Evolutionary conservation across 2,888 invertebrate genomes (phyloP).

Genomic region (Trachelus stipa): DNA sequence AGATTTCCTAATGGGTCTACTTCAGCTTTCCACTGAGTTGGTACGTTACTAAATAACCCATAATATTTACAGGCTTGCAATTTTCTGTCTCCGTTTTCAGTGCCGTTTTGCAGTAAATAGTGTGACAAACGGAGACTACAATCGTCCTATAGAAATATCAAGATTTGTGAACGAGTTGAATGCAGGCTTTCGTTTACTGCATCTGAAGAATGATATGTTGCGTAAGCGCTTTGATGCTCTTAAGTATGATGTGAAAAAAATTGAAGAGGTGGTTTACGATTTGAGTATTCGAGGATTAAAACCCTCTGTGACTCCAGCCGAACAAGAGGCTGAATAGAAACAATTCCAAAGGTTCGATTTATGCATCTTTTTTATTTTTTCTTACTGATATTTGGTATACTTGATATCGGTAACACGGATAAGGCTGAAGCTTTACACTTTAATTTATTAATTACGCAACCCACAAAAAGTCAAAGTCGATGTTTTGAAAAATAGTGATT

Average conservation of each 20-base stretch:
- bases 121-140: constrained; percentile 86
- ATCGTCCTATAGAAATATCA: constrained; percentile 84
- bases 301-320: constrained; percentile 52
- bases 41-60: constrained; percentile 67
- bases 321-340: neutral
- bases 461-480: neutral
- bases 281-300: constrained; percentile 83
- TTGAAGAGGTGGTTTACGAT: constrained; percentile 92
- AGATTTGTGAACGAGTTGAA: constrained; percentile 88
- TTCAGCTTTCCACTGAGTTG: constrained; percentile 87
- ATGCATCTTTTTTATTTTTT: neutral
- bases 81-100: constrained; percentile 62
- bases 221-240: constrained; percentile 88
- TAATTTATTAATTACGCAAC: neutral
- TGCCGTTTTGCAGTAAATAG: constrained; percentile 86
- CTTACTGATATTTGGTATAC: neutral
- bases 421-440: neutral
- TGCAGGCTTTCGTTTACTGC: constrained; percentile 89
- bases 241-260: constrained; percentile 93
- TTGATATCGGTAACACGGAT: neutral
- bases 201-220: constrained; percentile 89
- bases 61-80: neutral
- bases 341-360: neutral
- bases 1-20: constrained; percentile 87
- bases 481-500: neutral